A percentile compares a stretch with the other conserved stretches of the same genome.
phyloP scores from a whole-genome alignment of 1,140 invertebrate species.

The Pachyrhynchus sulphureomaculatus region DNA sequence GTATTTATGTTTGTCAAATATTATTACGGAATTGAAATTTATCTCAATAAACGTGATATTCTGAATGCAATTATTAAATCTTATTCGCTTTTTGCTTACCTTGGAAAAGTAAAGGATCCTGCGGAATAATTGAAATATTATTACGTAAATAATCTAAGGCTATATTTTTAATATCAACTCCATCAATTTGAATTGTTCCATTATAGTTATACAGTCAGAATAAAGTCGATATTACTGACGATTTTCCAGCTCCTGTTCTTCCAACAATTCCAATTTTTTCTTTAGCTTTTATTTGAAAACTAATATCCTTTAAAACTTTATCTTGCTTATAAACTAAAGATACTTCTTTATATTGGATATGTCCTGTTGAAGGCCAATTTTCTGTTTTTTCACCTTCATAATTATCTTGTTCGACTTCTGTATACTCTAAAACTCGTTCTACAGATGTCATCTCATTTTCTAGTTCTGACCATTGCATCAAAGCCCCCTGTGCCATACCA shows the following conservation, averaged over 20 bases:
- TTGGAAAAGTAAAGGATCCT: constrained; percentile 79
- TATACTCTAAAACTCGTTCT: constrained; percentile 70
- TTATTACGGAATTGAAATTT: no score
- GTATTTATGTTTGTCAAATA: no score
- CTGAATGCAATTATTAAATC: no score
- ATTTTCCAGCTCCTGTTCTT: constrained; percentile 78
- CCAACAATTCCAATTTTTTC: no score
- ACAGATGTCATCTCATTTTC: constrained; percentile 87
- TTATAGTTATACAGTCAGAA: constrained; percentile 62
- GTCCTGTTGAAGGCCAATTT: constrained; percentile 63
- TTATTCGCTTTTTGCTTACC: constrained; percentile 39
- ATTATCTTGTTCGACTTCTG: constrained; percentile 68
- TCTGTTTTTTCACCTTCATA: constrained; percentile 65
- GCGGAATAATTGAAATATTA: constrained; percentile 79
- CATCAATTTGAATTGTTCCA: constrained; percentile 62
- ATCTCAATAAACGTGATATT: no score
- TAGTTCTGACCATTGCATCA: constrained; percentile 80
- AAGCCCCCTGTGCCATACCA: constrained; percentile 80
- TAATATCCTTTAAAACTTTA: constrained; percentile 74
- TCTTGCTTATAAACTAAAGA: constrained; percentile 68
- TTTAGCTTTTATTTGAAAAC: constrained; percentile 60
- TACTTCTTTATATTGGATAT: constrained; percentile 68
- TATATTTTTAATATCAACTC: constrained; percentile 59
- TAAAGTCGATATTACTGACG: constrained; percentile 72
- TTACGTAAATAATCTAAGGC: constrained; percentile 70